Base-by-base conservation (phyloP, 2,113 vertebrate species). In the Nyctibius bracteatus region DNA sequence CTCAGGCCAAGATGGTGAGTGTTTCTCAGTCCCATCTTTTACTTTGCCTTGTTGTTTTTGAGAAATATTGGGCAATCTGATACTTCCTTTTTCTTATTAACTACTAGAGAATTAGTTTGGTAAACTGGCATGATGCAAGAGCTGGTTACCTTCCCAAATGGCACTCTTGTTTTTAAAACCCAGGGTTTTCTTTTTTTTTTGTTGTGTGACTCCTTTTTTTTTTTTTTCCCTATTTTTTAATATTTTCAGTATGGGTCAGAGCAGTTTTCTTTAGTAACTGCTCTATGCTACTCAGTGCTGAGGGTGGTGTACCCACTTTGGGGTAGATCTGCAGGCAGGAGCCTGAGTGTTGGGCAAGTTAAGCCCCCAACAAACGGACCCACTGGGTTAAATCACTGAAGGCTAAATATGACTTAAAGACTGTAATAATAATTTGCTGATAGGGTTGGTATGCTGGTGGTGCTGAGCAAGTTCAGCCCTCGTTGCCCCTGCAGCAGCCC, bases 221-320 rank as follows among this genome's bases (percentile, higher is more conserved):
- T 47, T 8, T 9, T 16, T 23, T 31, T 11, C 10, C 4, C 2
- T 0, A 9, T 0, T 55, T 77, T 58, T 30, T 59, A 30, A 30
- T 9, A 1, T 39, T 74, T 83, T 35, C 12, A 6, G 23, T 12
- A 12, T 59, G 12, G 54, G 39, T 77, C 44, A 89, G 39, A 59
- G 30, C 39, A 55, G 24, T 78, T 78, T 84, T 25, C 51, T 74
- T 8, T 15, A 41, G 61, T 25, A 33, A 54, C 6, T 58, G 17
- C n/a, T 78, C 33, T 71, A 59, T 79, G 51, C 22, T 81, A 0
- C 41, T 47, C 3, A 8, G 14, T 62, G 51, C 0, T 70, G 58
- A 5, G 11, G 22, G 8, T 54, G 41, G 22, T 8, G 14, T 6
- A 30, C 14, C 19, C 20, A 11, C 27, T 25, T 24, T 62, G 33